These are phyloP conservation scores for Sinocyclocheilus anophthalmus DNA, from an alignment of 2,113 vertebrate species.

Conservation along the genomic window DNA sequence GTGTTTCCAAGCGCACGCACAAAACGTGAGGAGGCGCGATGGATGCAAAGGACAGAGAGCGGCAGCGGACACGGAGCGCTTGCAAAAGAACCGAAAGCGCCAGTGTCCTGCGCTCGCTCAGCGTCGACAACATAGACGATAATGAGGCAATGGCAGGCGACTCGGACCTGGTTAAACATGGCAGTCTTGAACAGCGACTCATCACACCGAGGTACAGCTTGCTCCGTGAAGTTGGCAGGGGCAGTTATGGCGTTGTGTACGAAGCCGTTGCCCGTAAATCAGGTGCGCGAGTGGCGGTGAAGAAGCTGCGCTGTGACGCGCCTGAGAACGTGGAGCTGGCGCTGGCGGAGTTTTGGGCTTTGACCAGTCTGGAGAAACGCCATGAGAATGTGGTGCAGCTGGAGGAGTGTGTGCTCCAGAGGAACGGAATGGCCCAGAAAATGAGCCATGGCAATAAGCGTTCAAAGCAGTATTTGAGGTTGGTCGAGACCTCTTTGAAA, in stretches of 20 bases:
- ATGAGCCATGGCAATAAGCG: conserved; percentile 92
- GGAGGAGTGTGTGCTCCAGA: conserved; percentile 93
- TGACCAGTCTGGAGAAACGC: conserved; percentile 86
- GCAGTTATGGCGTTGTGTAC: conserved; percentile 94
- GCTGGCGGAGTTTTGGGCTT: conserved; percentile 91
- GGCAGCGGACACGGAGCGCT: conserved; percentile 62
- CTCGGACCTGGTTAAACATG: conserved; percentile 43
- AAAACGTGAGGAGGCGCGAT: conserved; percentile 54
- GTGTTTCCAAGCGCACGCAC: neutral
- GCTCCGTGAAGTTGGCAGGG: conserved; percentile 87
- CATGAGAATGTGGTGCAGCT: conserved; percentile 90
- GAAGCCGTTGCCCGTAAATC: conserved; percentile 83
- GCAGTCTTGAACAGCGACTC: conserved; percentile 55
- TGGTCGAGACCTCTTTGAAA: conserved; percentile 95
- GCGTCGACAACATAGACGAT: conserved; percentile 64
- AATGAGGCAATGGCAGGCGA: conserved; percentile 62
- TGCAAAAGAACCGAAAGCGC: conserved; percentile 41
- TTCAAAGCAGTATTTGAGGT: conserved; percentile 88
- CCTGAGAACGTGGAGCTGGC: conserved; percentile 94
- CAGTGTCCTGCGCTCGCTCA: conserved; percentile 65
- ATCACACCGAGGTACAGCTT: conserved; percentile 82
- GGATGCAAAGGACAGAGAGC: conserved; percentile 57
- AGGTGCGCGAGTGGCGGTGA: conserved; percentile 86
- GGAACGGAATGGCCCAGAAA: conserved; percentile 87
- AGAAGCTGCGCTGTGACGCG: conserved; percentile 91